Conservation (phyloP, 1,140 invertebrate genomes). For the Olivierus martensii region DNA sequence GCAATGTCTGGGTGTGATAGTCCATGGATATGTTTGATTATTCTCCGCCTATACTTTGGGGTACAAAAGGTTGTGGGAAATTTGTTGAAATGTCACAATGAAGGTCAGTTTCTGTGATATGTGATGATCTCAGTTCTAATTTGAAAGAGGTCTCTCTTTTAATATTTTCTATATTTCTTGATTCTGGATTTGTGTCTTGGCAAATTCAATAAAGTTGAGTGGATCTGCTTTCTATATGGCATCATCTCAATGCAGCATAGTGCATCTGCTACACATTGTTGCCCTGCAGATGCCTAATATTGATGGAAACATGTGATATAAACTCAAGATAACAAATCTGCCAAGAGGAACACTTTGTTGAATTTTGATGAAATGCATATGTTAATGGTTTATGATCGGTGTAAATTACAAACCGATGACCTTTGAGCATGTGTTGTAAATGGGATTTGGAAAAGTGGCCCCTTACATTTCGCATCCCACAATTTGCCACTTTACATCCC, state of each 20-base stretch:
- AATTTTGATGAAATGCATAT: conserved; percentile 16
- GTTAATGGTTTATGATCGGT: conserved; percentile 25
- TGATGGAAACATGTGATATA: conserved; percentile 28
- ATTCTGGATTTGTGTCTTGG: not conserved
- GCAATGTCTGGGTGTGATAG: too few relatives aligned
- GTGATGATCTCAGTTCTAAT: not conserved
- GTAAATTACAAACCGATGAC: conserved; percentile 20
- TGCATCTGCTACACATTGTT: conserved; percentile 21
- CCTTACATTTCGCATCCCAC: too few relatives aligned
- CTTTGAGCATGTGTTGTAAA: conserved; percentile 23
- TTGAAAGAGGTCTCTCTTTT: not conserved
- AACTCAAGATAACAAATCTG: conserved; percentile 26
- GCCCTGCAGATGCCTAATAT: conserved; percentile 27
- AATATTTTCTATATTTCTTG: not conserved
- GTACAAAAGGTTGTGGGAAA: too few relatives aligned
- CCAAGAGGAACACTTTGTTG: conserved; percentile 14
- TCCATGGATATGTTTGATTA: too few relatives aligned
- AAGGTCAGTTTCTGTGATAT: not conserved
- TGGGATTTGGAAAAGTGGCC: too few relatives aligned
- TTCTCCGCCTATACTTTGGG: too few relatives aligned
- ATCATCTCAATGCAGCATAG: not conserved
- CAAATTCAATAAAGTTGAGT: not conserved
- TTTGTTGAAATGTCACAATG: not conserved
- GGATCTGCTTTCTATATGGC: not conserved
- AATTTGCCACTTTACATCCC: too few relatives aligned